Conservation (phyloP, 2,888 invertebrate genomes). For the Morpho achilles region DNA sequence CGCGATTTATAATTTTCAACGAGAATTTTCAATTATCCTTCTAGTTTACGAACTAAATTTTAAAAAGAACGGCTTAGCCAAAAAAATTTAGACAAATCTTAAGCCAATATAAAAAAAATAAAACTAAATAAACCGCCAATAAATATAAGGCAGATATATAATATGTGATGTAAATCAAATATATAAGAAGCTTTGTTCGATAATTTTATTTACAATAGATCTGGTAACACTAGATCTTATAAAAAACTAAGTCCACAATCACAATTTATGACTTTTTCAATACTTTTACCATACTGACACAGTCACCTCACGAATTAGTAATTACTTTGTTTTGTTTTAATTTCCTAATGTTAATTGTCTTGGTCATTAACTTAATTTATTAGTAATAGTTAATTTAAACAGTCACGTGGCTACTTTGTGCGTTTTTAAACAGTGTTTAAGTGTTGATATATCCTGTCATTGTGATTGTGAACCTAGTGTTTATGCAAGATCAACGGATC, state of each 20-base stretch:
- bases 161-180: conserved; percentile 52
- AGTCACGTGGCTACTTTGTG: too few relatives aligned
- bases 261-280: too few relatives aligned
- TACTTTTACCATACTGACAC: too few relatives aligned
- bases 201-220: conserved; percentile 57
- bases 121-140: conserved; percentile 50
- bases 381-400: too few relatives aligned
- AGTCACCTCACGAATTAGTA: too few relatives aligned
- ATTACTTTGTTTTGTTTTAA: too few relatives aligned
- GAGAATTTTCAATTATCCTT: conserved; percentile 16
- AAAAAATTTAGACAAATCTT: conserved; percentile 43
- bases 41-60: conserved; percentile 26
- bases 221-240: conserved; percentile 48
- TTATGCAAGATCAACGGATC: conserved; percentile 10
- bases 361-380: too few relatives aligned
- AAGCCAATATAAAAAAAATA: conserved; percentile 52
- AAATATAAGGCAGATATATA: conserved; percentile 39
- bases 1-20: conserved; percentile 21
- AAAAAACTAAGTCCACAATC: conserved; percentile 3
- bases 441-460: too few relatives aligned
- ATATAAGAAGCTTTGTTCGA: conserved; percentile 49
- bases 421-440: too few relatives aligned
- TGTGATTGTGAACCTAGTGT: conserved; percentile 3
- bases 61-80: conserved; percentile 45
- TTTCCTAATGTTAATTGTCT: too few relatives aligned